These are phyloP conservation scores for Fulmarus glacialis DNA, from an alignment of 2,113 vertebrate genomes.

Conservation along the genomic window DNA sequence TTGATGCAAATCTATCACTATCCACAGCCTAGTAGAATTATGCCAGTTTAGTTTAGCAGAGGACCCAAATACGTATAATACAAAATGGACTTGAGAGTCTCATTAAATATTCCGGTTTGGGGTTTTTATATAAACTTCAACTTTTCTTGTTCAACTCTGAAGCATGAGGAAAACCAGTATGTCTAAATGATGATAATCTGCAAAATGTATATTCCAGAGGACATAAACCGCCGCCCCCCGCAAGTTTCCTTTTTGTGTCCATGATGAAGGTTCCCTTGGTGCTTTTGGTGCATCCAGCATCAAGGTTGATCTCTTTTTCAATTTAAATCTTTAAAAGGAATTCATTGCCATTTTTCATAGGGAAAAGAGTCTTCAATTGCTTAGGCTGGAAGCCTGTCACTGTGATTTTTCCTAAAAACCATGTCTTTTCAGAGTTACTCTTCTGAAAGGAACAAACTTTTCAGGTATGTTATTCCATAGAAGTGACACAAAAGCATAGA, in stretches of 20 bases:
- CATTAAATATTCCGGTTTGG: neutral
- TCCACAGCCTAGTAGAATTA: neutral
- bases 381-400: conserved; percentile 10
- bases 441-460: conserved; percentile 28
- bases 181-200: neutral
- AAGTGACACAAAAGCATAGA: neutral
- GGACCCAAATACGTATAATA: no score
- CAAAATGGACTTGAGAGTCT: neutral
- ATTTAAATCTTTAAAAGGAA: conserved; percentile 1
- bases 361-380: neutral
- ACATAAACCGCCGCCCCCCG: neutral
- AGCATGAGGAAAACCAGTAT: neutral
- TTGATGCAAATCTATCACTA: neutral
- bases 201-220: neutral
- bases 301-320: neutral
- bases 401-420: conserved; percentile 46
- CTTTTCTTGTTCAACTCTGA: neutral
- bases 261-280: neutral
- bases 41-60: neutral
- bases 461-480: neutral
- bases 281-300: neutral
- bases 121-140: neutral
- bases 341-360: conserved; percentile 6
- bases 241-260: neutral
- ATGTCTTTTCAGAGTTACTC: conserved; percentile 11